These are phyloP conservation scores for Uropsilus gracilis DNA, from an alignment of 2,113 vertebrate species.

Conservation along the genomic window DNA sequence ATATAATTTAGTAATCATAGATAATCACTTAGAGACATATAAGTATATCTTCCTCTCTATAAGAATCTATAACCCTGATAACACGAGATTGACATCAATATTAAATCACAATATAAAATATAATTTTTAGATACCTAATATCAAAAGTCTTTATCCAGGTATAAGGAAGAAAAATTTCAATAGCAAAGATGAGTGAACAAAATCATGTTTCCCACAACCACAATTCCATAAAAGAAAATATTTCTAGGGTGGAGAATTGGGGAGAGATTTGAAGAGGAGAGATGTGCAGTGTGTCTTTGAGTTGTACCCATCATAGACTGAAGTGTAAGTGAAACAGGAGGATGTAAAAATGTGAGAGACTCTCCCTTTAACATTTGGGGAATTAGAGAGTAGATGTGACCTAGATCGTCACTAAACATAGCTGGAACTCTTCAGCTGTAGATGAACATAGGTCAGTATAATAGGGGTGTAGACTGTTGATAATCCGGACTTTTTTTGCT, in stretches of 20 bases:
- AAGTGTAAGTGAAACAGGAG: accelerated
- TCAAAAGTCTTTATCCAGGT: neutral
- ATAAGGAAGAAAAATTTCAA: neutral
- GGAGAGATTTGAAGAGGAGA: neutral
- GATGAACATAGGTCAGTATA: neutral
- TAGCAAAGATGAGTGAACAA: neutral
- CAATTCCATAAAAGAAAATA: neutral
- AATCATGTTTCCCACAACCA: neutral
- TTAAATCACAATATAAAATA: neutral
- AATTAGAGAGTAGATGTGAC: neutral
- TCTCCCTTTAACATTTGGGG: neutral
- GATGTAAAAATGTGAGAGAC: neutral
- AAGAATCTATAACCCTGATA: neutral
- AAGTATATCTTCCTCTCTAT: neutral
- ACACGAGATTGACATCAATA: neutral
- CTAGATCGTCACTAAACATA: neutral
- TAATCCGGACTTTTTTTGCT: neutral
- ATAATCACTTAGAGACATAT: neutral
- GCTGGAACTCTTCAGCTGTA: neutral
- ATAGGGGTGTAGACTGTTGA: neutral
- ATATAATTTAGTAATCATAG: neutral
- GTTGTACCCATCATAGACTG: accelerated
- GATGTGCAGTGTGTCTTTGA: neutral
- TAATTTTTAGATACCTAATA: neutral
- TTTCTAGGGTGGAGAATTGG: neutral